Evolutionary conservation across 2,797 vertebrate genomes (phyloP), one percentile per base, ranked within the genome.

Genomic region (Ctenosaura bakeri): DNA sequence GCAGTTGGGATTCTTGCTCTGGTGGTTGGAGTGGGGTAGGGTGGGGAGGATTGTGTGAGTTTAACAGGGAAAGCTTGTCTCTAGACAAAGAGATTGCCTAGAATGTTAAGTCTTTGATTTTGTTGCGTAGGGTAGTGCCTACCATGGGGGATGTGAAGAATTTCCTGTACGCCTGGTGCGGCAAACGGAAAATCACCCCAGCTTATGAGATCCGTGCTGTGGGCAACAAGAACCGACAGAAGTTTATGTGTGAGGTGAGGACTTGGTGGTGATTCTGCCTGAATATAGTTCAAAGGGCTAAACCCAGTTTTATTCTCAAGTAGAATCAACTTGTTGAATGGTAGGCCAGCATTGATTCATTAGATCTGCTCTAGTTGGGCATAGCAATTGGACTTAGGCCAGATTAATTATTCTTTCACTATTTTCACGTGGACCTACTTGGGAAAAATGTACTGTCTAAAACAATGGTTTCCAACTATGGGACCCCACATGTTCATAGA

Each of bases 61-160:
- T 2, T 85, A 54, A 54, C 6, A 5, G 52, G 38, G 22, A 10
- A 83, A 9, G 7, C 32, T 8, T 83, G 29, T 16, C 12, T 38
- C 50, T 56, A 18, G n/a, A 42, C 77, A 32, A 82, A 74, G 5
- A 71, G 20, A 82, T 42, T 29, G 50, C 38, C 16, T 83, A 42
- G 46, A 54, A 8, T n/a, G 78, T 66, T 29, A 26, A 20, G 5
- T 46, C 20, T 87, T 64, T 71, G 69, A 71, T 50, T 78, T 78
- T 6, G 50, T 26, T 54, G 13, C 52, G 62, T n/a, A 79, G 42
- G 20, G 6, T n/a, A 6, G 20, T 6, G 66, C 89, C 86, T 92
- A 96, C 89, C 94, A 99, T 99, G 99, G 98, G 97, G 35, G 99
- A 99, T 91, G 97, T 99, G 85, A 99, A 99, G 97, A 99, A 99